Base-by-base conservation (phyloP, 2,113 vertebrate genomes). In the Elanoides forficatus region DNA sequence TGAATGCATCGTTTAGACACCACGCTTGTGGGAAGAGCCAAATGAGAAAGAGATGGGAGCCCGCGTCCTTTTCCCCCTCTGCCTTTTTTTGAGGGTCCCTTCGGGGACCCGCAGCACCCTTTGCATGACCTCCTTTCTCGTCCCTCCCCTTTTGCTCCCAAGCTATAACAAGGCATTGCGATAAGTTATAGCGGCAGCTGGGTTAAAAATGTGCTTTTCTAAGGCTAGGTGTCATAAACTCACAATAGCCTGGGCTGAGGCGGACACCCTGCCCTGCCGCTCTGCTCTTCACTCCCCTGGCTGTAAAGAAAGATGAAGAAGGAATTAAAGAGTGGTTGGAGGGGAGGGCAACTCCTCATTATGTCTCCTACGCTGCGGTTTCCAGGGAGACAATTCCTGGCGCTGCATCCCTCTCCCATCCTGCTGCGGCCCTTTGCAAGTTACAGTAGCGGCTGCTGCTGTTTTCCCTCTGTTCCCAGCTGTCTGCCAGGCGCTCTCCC, bases 401-500 rank as follows among this genome's bases (percentile, higher is more conserved):
- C 86, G 40, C 93, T 27, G 74, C 96, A 96, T 87, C 81, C 96
- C 93, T 96, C 87, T 94, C 94, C 91, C 83, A 7, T 92, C 94
- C 97, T 11, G 93, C 95, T 93, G 96, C 4, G 95, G 84, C 78
- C 30, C 94, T 96, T 84, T 80, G 97, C 97, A 96, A 95, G 92
- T 30, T 18, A 92, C 96, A 76, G 96, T 81, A 96, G 96, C 38
- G 59, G 52, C n/a, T 74, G 97, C 97, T 89, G 95, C 97, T 97
- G 95, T 89, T 95, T 81, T 50, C 83, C 95, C 90, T 93, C 82
- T 97, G 98, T 97, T 98, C 98, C 98, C 99, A 99, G 98, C 98
- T 99, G 98, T 98, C 94, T 96, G 98, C 97, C 98, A 98, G 98
- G 95, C 96, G 95, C 93, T 94, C 81, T 59, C 87, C 96, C 88